Evolutionary conservation across 2,113 vertebrate species (phyloP).

Genomic region (Elaphurus davidianus): DNA sequence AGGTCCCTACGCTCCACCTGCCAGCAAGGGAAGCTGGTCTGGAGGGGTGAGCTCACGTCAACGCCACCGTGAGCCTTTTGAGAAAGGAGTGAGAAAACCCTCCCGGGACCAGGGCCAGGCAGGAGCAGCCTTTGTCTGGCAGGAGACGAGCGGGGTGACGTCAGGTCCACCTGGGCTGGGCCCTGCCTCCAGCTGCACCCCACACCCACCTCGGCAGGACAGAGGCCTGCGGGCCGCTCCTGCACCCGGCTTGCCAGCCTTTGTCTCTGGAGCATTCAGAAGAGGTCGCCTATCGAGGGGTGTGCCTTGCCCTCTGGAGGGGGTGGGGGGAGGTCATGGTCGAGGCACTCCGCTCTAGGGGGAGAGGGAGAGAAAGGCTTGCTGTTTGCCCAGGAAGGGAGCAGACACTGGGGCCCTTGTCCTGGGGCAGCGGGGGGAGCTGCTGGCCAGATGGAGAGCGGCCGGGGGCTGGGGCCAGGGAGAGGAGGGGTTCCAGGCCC

Average conservation of each 20-base stretch:
- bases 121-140: not conserved
- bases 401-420: slow-evolving; percentile 80
- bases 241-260: not conserved
- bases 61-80: not conserved
- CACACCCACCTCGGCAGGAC: slow-evolving; percentile 3
- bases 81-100: not conserved
- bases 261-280: not conserved
- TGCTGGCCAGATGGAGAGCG: slow-evolving; percentile 53
- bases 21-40: not conserved
- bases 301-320: not conserved
- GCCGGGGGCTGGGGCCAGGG: not conserved
- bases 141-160: not conserved
- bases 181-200: not conserved
- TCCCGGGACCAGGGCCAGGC: not conserved
- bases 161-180: slow-evolving; percentile 46
- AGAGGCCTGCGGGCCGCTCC: not conserved
- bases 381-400: slow-evolving; percentile 70
- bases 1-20: not conserved
- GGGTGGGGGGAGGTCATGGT: slow-evolving; percentile 43
- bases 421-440: slow-evolving; percentile 34
- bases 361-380: slow-evolving; percentile 50
- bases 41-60: not conserved
- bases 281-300: not conserved
- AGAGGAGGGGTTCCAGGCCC: not conserved
- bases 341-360: not conserved